Conservation (phyloP, 2,888 invertebrate genomes). For the Orchestes rusci region DNA sequence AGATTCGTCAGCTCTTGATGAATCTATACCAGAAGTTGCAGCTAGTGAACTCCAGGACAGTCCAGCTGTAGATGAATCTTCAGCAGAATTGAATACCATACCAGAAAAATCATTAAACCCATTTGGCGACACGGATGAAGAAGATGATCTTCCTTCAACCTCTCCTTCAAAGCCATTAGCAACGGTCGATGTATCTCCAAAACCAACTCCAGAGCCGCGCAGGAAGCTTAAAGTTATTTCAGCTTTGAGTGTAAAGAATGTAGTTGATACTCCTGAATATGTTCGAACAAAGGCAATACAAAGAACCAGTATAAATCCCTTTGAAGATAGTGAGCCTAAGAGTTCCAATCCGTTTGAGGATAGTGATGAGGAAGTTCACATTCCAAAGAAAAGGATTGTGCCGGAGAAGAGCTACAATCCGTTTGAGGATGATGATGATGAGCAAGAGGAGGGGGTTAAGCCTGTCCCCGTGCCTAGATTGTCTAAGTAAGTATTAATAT, state of each 20-base stretch:
- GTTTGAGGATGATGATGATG: constrained; percentile 48
- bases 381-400: constrained; percentile 18
- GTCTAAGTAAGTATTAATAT: constrained; percentile 38
- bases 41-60: not conserved
- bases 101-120: too few species aligned
- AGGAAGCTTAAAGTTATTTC: constrained; percentile 27
- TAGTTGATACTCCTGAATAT: not conserved
- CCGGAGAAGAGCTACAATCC: constrained; percentile 52
- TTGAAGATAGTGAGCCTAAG: constrained; percentile 27
- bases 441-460: constrained; percentile 40
- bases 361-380: not conserved
- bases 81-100: not conserved
- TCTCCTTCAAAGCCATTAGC: constrained; percentile 36
- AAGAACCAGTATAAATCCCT: constrained; percentile 32
- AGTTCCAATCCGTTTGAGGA: constrained; percentile 13
- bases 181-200: constrained; percentile 38
- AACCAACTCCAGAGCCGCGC: constrained; percentile 18
- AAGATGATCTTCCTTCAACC: constrained; percentile 37
- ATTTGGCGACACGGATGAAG: constrained; percentile 62
- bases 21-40: not conserved
- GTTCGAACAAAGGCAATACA: too few species aligned
- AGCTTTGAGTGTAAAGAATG: not conserved
- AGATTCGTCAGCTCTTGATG: not conserved
- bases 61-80: not conserved
- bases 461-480: constrained; percentile 44